phyloP scores from a whole-genome alignment of 2,113 vertebrate species.

The Thalassoma bifasciatum region DNA sequence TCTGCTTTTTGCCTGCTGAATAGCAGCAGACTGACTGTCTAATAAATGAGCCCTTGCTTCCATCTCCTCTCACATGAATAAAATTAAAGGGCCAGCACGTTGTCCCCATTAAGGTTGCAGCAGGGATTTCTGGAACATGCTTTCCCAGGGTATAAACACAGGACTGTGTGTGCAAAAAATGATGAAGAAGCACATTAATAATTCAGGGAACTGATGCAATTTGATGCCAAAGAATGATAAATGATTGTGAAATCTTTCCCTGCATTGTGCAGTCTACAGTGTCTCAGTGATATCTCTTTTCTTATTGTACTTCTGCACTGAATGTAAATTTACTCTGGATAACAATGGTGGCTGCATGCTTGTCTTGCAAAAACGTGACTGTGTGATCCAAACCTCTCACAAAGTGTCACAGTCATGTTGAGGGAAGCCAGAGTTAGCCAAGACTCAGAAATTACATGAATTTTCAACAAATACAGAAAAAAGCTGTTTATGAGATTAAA shows the following conservation, averaged over 20 bases:
- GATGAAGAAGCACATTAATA: slow-evolving; percentile 1
- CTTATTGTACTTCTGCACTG: slow-evolving; percentile 12
- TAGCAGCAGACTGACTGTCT: slow-evolving; percentile 29
- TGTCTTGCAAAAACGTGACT: not conserved
- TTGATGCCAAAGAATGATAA: not conserved
- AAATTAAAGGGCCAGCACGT: slow-evolving; percentile 69
- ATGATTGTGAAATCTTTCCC: not conserved
- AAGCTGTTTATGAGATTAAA: not conserved
- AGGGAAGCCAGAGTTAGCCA: not conserved
- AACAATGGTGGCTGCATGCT: not conserved
- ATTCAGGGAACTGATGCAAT: not conserved
- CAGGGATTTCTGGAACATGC: slow-evolving; percentile 17
- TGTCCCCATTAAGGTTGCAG: slow-evolving; percentile 40
- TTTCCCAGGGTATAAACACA: slow-evolving; percentile 27
- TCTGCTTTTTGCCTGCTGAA: not conserved
- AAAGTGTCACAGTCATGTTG: not conserved
- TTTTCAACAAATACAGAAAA: not conserved
- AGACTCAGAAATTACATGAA: slow-evolving; percentile 1
- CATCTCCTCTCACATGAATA: slow-evolving; percentile 49
- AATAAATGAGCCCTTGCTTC: slow-evolving; percentile 34
- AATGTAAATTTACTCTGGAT: slow-evolving; percentile 32
- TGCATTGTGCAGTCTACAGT: not conserved
- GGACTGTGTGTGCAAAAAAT: not conserved
- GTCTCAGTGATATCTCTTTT: slow-evolving; percentile 10
- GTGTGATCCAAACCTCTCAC: not conserved